Base-by-base conservation (phyloP, 2,797 vertebrate genomes). In the Onychomys leucogaster region DNA sequence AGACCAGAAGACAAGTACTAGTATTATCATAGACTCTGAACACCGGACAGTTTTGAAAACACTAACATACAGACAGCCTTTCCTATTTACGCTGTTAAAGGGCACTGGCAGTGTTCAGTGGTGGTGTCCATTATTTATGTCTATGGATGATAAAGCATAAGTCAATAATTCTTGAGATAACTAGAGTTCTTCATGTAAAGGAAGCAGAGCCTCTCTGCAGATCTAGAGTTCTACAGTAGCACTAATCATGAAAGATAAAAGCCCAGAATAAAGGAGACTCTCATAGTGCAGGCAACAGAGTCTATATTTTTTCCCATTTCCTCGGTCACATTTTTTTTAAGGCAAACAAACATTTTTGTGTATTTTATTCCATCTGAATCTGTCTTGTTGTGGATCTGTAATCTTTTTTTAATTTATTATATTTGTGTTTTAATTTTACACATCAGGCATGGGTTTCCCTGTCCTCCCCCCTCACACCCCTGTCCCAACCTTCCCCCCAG, bases 41-140 rank as follows among this genome's bases (percentile, higher is more conserved):
- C 78, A 61, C 37, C 43, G 23, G 63, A 81, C 16, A 2, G 49
- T 78, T 96, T 91, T 93, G 41, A 91, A 90, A 98, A 95, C 32
- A n/a, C 57, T n/a, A 11, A 73, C 75, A 76, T 81, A 55, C 34
- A 71, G 25, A 27, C 34, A 27, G 4, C 37, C 92, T 37, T 92
- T 77, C 76, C 75, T 29, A 3, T 55, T 4, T 21, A 71, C 93
- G 61, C 32, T 41, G 81, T 57, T 55, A 55, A 91, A 94, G 89
- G 43, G 10, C n/a, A 37, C 25, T 77, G 11, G 37, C 49, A 89
- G 0, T 69, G 13, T 77, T 41, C 55, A 63, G 5, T 94, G 55
- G 11, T 41, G n/a, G 76, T 32, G 23, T 67, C 6, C 32, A 29
- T 80, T 52, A 29, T 83, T 91, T 93, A 13, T 52, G 81, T 63